These are phyloP conservation scores for Aleadryas rufinucha DNA, from an alignment of 2,113 vertebrate genomes.

Conservation along the genomic window DNA sequence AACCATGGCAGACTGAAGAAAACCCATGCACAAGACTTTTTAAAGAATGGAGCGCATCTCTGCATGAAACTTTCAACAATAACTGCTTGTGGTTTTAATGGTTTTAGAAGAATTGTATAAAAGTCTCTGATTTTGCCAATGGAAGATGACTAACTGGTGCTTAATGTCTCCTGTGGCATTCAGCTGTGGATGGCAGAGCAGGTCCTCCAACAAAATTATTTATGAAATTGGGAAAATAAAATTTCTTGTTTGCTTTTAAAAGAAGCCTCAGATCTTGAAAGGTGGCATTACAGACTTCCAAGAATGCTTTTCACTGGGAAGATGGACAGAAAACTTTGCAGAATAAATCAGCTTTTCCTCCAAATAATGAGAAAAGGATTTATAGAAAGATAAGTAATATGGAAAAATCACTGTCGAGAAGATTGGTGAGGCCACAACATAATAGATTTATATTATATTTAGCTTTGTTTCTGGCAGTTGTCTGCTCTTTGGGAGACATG, in stretches of 20 bases:
- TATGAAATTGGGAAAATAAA: background rate
- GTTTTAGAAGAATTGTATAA: background rate
- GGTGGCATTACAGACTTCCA: background rate
- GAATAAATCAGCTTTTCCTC: background rate
- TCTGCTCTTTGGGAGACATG: background rate
- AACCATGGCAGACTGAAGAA: background rate
- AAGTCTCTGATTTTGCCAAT: background rate
- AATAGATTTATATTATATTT: background rate
- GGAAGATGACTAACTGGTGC: background rate
- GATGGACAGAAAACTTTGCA: background rate
- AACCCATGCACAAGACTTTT: background rate
- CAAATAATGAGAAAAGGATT: background rate
- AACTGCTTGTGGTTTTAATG: background rate
- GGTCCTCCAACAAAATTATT: background rate
- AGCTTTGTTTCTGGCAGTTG: background rate
- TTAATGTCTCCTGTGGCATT: background rate
- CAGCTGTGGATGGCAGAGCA: background rate
- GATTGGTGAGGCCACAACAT: background rate
- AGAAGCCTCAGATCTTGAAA: background rate
- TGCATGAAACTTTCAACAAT: background rate
- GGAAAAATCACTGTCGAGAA: background rate
- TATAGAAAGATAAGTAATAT: background rate
- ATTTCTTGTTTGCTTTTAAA: background rate
- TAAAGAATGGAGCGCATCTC: background rate
- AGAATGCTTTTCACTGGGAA: background rate